Evolutionary conservation across 2,113 vertebrate genomes (phyloP).

Genomic region (Columbina picui): DNA sequence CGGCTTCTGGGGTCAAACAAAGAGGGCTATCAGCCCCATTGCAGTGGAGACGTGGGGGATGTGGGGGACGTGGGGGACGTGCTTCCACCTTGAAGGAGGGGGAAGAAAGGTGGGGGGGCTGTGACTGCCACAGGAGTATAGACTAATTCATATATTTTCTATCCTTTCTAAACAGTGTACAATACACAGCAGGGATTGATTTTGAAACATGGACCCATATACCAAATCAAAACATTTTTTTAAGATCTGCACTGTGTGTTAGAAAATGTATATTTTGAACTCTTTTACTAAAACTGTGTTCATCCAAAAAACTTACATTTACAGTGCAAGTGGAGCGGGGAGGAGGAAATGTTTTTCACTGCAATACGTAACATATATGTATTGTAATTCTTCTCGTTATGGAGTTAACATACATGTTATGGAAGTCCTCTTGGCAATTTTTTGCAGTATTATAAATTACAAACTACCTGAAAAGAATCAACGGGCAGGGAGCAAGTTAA

Average conservation of each 20-base stretch:
- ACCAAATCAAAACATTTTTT: not conserved
- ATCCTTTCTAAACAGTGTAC: not conserved
- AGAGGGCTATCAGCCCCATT: too few relatives aligned
- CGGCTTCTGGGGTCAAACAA: too few relatives aligned
- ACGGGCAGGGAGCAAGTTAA: not conserved
- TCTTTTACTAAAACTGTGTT: not conserved
- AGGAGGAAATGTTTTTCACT: not conserved
- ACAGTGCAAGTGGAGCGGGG: not conserved
- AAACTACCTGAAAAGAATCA: not conserved
- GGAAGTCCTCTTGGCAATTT: not conserved
- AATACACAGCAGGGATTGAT: not conserved
- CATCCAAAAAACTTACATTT: not conserved
- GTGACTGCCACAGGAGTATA: too few relatives aligned
- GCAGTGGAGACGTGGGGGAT: too few relatives aligned
- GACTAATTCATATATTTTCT: not conserved
- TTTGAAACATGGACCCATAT: not conserved
- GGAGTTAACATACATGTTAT: not conserved
- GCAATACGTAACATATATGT: not conserved
- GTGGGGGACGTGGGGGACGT: too few relatives aligned
- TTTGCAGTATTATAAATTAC: not conserved
- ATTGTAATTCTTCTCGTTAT: not conserved
- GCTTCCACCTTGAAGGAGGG: too few relatives aligned
- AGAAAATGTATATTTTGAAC: not conserved
- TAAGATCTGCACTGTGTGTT: not conserved
- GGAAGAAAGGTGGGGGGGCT: too few relatives aligned